These are phyloP conservation scores for Oligia latruncula DNA, from an alignment of 2,888 invertebrate species.

Conservation along the genomic window DNA sequence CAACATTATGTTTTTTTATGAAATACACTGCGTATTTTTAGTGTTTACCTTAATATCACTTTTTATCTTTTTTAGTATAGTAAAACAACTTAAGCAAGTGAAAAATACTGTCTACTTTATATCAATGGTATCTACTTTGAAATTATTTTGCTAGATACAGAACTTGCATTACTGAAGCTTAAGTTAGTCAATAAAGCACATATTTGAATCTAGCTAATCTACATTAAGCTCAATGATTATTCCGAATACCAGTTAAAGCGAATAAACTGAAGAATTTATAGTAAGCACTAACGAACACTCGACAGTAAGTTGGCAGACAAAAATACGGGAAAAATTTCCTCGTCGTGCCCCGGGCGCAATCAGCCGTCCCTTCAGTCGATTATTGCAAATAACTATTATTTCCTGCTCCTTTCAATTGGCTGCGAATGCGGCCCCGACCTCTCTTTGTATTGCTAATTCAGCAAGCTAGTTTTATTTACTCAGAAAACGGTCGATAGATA, in stretches of 20 bases:
- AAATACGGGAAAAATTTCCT: conserved; percentile 80
- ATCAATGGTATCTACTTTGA: not conserved
- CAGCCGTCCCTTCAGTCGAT: conserved; percentile 89
- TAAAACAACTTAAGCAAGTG: not conserved
- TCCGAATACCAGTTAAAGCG: conserved; percentile 33
- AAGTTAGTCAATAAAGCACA: not conserved
- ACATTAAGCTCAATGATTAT: conserved; percentile 19
- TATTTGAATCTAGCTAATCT: not conserved
- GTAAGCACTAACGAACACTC: conserved; percentile 67
- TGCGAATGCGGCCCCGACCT: conserved; percentile 75
- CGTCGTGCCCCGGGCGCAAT: conserved; percentile 84
- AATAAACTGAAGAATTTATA: conserved; percentile 62
- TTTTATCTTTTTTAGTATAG: not conserved
- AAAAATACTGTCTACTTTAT: not conserved
- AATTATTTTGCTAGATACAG: not conserved
- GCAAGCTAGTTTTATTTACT: conserved; percentile 83
- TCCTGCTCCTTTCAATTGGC: conserved; percentile 85
- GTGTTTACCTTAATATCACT: not conserved
- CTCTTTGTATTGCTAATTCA: conserved; percentile 88
- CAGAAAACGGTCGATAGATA: conserved; percentile 62
- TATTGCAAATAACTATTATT: conserved; percentile 83
- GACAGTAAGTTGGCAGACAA: conserved; percentile 75
- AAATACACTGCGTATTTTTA: not conserved
- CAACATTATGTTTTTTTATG: not conserved
- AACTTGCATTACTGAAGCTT: not conserved